Evolutionary conservation across 2,113 vertebrate genomes (phyloP).

Genomic region (Gymnobelideus leadbeateri): DNA sequence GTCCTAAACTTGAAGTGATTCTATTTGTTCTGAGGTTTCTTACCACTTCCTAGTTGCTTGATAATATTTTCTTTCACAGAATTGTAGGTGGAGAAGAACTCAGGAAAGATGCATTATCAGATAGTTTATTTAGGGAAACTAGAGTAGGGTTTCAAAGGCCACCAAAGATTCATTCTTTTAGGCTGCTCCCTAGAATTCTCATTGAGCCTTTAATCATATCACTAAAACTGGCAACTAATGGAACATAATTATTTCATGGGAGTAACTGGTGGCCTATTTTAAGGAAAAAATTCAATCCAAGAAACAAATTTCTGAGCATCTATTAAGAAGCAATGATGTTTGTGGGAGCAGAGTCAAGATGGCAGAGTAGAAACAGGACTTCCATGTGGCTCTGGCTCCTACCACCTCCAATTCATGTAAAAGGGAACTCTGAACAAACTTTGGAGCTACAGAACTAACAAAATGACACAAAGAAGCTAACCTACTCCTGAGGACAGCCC

Average conservation of each 20-base stretch:
- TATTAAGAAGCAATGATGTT: background rate
- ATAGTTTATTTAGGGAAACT: background rate
- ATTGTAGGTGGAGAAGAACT: background rate
- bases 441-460: too few species aligned
- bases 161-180: background rate
- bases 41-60: background rate
- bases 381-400: too few species aligned
- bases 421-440: too few species aligned
- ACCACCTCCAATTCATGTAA: too few species aligned
- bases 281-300: background rate
- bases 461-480: too few species aligned
- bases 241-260: background rate
- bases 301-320: background rate
- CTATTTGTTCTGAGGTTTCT: background rate
- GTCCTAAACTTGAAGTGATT: background rate
- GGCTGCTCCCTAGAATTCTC: background rate
- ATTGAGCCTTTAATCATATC: background rate
- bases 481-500: too few species aligned
- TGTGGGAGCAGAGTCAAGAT: too few species aligned
- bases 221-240: background rate
- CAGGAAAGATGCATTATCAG: background rate
- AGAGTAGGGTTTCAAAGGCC: slow-evolving; percentile 5
- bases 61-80: slow-evolving; percentile 1
- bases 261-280: background rate
- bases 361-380: too few species aligned